Conservation (phyloP, 2,797 vertebrate species). For the Hylomyscus alleni region DNA sequence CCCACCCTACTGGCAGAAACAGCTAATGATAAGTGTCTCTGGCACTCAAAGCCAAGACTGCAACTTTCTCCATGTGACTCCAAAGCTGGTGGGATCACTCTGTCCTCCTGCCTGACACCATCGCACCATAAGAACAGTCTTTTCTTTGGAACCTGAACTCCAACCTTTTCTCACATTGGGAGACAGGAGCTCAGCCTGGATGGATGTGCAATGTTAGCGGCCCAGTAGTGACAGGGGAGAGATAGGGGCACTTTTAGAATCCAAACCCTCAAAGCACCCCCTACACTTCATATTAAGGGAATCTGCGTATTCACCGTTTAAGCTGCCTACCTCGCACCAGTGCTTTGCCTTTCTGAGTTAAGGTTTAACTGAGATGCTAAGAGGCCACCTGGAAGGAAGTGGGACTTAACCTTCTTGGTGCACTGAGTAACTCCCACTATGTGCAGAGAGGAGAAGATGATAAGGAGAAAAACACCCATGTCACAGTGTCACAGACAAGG, state of each 20-base stretch:
- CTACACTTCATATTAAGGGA: not conserved
- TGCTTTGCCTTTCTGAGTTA: not conserved
- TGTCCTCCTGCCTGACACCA: no score
- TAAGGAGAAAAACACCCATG: not conserved
- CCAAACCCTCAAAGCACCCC: no score
- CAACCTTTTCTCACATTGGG: not conserved
- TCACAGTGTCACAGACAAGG: not conserved
- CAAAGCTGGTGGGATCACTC: not conserved
- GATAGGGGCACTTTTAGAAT: not conserved
- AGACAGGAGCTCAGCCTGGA: not conserved
- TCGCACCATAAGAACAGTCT: not conserved
- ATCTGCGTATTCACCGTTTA: not conserved
- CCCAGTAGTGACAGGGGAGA: not conserved
- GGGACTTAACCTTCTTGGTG: not conserved
- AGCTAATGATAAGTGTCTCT: not conserved
- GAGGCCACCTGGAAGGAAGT: not conserved
- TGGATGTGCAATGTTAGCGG: not conserved
- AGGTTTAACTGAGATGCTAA: not conserved
- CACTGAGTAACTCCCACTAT: not conserved
- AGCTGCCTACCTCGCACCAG: not conserved
- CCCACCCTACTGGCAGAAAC: not conserved
- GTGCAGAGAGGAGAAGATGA: not conserved
- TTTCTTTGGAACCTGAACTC: not conserved
- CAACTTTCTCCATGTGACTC: not conserved
- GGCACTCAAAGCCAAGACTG: not conserved